Evolutionary conservation across 2,888 invertebrate species (phyloP), one percentile per base, ranked within the genome.

Genomic region (Hirtodrosophila alboralis): DNA sequence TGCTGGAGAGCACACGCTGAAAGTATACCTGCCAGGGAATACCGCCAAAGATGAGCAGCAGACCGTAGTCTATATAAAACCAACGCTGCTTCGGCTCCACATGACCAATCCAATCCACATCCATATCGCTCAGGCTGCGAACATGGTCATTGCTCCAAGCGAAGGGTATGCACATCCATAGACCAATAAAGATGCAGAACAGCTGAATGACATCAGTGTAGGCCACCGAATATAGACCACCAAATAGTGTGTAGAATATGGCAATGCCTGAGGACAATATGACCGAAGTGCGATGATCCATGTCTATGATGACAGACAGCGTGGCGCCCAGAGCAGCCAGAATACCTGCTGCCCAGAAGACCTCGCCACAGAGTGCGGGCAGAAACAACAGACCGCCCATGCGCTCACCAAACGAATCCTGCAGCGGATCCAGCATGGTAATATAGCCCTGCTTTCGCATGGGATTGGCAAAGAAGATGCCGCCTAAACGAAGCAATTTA

Each of bases 11-110:
- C 45, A 99, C 99, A 33, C 99, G 93, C 92, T 99, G 99, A 91
- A 99, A 99, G 90, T 99, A 99, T 23, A 98, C 98, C 94, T 98
- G 97, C 98, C 98, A 98, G 0, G 98, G 98, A 80, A 98, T 98
- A 34, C 98, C 98, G 12, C 98, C 98, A 86, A 98, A 97, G 40
- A 98, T 92, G 57, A 98, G 92, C 78, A 99, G 92, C 76, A 98
- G 91, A 8, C 96, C 97, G 78, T 96, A 95, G 91, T 98, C 98
- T 44, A 96, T 83, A 89, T 98, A 98, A 78, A 92, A 94, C 92
- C 95, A 96, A 78, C 95, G 93, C 85, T 96, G 95, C 1, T 92
- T 91, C 0, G 94, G 91, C 0, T 95, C 93, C 8, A 98, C 92
- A 47, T 92, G 91, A 1, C 98, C 98, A 68, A 98, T 95, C 97